Evolutionary conservation across 1,140 invertebrate genomes (phyloP), one percentile per base, ranked within the genome.

Genomic region (Lepeophtheirus salmonis): DNA sequence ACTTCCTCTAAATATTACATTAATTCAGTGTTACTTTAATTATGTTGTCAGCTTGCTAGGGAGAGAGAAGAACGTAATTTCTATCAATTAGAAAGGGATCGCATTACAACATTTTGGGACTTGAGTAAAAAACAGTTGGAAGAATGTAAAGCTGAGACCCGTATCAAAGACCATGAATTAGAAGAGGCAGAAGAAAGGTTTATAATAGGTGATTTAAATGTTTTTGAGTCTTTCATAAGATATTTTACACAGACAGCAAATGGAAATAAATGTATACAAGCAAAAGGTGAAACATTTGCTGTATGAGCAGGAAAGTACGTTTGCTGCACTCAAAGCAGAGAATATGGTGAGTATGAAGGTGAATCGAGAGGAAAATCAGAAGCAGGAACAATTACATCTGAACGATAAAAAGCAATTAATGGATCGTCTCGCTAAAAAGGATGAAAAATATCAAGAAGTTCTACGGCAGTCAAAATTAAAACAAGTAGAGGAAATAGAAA

Each of bases 1-100:
- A n/a, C n/a, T n/a, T n/a, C n/a, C n/a, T n/a, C n/a, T n/a, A n/a
- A n/a, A n/a, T n/a, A n/a, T n/a, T n/a, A n/a, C n/a, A n/a, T n/a
- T n/a, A n/a, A n/a, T n/a, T n/a, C n/a, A n/a, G n/a, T n/a, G n/a
- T n/a, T n/a, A n/a, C n/a, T n/a, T n/a, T n/a, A n/a, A n/a, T n/a
- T n/a, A n/a, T n/a, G n/a, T n/a, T 25, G 18, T 2, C 23, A 59
- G 73, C 75, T 94, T 68, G 89, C 94, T 67, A 78, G 86, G 48
- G 90, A 95, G 72, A 76, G 89, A 65, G 89, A 95, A 72, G 89
- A 96, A 71, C 74, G 90, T 64, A 95, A 95, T 70, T 92, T 84
- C 68, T 94, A 94, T 67, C 90, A 95, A 73, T 69, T 95, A 54
- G 91, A 96, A 72, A 76, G 90, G 65, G 90, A 96, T 69, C 92